Conservation (phyloP, 1,140 invertebrate species). For the Hypothenemus hampei region DNA sequence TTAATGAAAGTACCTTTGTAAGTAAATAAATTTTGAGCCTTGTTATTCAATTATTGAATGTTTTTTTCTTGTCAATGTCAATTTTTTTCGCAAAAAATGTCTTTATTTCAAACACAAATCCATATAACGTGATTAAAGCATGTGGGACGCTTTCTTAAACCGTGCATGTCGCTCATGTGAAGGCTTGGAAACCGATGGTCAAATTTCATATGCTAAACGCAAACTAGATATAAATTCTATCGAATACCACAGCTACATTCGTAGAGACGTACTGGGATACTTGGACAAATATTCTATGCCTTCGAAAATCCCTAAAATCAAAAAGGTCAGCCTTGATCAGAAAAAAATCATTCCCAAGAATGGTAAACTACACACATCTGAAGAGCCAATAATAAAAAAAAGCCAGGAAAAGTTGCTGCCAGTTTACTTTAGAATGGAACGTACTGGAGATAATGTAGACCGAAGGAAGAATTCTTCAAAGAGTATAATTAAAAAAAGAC, state of each 20-base stretch:
- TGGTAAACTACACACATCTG: background rate
- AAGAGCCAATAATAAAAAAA: background rate
- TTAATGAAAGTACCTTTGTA: no score
- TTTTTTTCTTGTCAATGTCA: background rate
- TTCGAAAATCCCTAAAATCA: slow-evolving; percentile 5
- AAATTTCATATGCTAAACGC: slow-evolving; percentile 5
- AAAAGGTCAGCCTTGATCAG: slow-evolving; percentile 1
- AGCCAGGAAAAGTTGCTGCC: background rate
- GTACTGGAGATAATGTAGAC: background rate
- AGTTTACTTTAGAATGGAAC: slow-evolving; percentile 8
- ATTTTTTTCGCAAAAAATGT: slow-evolving; percentile 1
- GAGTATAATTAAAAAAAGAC: background rate
- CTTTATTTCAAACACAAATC: no score
- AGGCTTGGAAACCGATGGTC: background rate
- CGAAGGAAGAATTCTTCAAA: background rate
- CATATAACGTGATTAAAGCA: no score
- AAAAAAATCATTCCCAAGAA: background rate
- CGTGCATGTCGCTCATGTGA: slow-evolving; percentile 19
- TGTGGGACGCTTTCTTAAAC: slow-evolving; percentile 27
- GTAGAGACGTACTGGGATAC: slow-evolving; percentile 22
- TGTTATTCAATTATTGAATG: background rate
- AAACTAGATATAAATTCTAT: slow-evolving; percentile 24
- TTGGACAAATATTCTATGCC: slow-evolving; percentile 25
- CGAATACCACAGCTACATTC: slow-evolving; percentile 28
- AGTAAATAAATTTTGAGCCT: no score